phyloP scores from a whole-genome alignment of 2,113 vertebrate genomes.

The Psammodynastes pulverulentus region DNA sequence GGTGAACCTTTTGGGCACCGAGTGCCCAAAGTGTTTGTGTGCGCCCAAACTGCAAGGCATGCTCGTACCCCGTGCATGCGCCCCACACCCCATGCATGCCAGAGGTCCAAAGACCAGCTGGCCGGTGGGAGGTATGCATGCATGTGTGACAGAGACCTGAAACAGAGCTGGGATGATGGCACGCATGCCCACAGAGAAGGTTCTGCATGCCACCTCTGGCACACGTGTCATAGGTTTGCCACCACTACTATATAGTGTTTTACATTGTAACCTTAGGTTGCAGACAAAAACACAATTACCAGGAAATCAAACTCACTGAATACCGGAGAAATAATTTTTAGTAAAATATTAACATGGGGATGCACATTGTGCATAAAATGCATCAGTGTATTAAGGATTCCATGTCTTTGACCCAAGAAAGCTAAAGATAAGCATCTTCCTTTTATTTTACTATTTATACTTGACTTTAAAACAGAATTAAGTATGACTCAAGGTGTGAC shows the following conservation, averaged over 20 bases:
- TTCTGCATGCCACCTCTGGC: too few relatives aligned
- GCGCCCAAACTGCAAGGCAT: too few relatives aligned
- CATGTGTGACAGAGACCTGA: too few relatives aligned
- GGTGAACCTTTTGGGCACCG: too few relatives aligned
- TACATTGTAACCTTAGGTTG: neutral
- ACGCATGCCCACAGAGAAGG: too few relatives aligned
- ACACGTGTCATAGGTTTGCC: too few relatives aligned
- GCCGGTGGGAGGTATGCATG: too few relatives aligned
- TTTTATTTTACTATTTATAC: neutral
- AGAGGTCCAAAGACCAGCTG: too few relatives aligned
- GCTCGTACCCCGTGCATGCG: too few relatives aligned
- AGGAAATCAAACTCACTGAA: neutral
- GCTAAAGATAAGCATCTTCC: neutral
- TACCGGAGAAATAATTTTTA: neutral
- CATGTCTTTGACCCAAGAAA: slow-evolving; percentile 36
- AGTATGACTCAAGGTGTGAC: neutral
- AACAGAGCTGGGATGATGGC: too few relatives aligned
- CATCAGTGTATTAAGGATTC: slow-evolving; percentile 37
- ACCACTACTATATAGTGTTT: neutral
- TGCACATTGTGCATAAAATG: neutral
- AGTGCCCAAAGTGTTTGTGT: too few relatives aligned
- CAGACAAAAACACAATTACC: neutral
- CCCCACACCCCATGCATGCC: too few relatives aligned
- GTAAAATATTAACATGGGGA: neutral
- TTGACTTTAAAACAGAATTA: neutral